Conservation (phyloP, 2,113 vertebrate species). For the Dicaeum eximium region DNA sequence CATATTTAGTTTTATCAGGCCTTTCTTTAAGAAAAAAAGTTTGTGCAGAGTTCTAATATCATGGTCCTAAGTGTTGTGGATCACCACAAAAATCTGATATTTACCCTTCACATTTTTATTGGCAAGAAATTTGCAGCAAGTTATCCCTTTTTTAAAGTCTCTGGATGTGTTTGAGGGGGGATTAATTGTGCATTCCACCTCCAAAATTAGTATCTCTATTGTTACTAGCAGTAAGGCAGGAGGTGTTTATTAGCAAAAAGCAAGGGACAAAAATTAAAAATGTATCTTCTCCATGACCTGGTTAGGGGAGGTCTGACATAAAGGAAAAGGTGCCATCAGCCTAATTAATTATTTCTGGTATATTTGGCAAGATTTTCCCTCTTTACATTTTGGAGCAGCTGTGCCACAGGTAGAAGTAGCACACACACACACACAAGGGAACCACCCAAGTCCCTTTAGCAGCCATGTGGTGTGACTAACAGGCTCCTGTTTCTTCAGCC, state of each 20-base stretch:
- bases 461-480: not conserved
- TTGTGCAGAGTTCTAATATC: not conserved
- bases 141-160: not conserved
- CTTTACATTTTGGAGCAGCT: not conserved
- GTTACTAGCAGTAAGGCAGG: not conserved
- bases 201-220: not conserved
- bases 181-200: not conserved
- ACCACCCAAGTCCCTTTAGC: not conserved
- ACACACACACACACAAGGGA: not conserved
- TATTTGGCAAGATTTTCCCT: not conserved
- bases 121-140: not conserved
- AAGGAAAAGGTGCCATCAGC: not conserved
- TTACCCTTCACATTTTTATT: not conserved
- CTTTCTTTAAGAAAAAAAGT: not conserved
- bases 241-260: not conserved
- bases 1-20: not conserved
- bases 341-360: not conserved
- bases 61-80: not conserved
- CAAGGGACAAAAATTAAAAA: not conserved
- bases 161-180: rapidly evolving
- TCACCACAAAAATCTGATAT: not conserved
- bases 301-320: not conserved
- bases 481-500: not conserved
- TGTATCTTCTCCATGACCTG: not conserved
- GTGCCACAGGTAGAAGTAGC: not conserved